phyloP scores from a whole-genome alignment of 2,888 invertebrate species.

The Tuta absoluta region DNA sequence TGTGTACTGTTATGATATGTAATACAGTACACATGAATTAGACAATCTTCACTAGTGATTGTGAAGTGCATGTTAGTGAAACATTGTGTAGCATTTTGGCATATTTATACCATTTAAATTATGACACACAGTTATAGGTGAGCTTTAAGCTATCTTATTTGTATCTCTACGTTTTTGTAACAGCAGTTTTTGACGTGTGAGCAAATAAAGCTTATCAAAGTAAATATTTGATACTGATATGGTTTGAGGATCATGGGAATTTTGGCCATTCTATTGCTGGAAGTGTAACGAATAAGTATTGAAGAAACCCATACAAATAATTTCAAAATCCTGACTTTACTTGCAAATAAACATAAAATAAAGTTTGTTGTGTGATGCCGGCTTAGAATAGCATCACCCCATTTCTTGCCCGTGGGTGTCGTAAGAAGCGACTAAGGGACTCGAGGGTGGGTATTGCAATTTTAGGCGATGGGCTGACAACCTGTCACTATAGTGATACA shows the following conservation, averaged over 20 bases:
- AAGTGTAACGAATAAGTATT: neutral
- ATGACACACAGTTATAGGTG: slow-evolving; percentile 28
- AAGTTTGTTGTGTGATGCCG: too few relatives aligned
- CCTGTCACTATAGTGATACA: too few relatives aligned
- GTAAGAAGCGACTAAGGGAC: too few relatives aligned
- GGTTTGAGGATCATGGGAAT: slow-evolving; percentile 31
- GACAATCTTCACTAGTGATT: slow-evolving; percentile 18
- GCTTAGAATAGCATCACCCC: too few relatives aligned
- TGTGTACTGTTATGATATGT: neutral
- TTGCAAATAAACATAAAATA: too few relatives aligned
- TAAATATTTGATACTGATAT: slow-evolving; percentile 22
- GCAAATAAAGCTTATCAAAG: slow-evolving; percentile 37
- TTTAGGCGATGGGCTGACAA: too few relatives aligned
- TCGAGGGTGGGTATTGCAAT: too few relatives aligned
- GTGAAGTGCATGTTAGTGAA: slow-evolving; percentile 13
- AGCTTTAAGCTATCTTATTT: slow-evolving; percentile 19
- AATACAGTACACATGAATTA: slow-evolving; percentile 6
- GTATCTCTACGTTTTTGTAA: neutral
- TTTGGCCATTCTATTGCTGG: slow-evolving; percentile 24
- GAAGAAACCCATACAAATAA: neutral
- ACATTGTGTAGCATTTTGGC: neutral
- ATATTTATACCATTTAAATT: neutral
- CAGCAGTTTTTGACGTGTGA: slow-evolving; percentile 26
- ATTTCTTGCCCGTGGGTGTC: too few relatives aligned
- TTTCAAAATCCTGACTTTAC: too few relatives aligned